phyloP scores from a whole-genome alignment of 2,113 vertebrate genomes.

The Rhagologus leucostigma region DNA sequence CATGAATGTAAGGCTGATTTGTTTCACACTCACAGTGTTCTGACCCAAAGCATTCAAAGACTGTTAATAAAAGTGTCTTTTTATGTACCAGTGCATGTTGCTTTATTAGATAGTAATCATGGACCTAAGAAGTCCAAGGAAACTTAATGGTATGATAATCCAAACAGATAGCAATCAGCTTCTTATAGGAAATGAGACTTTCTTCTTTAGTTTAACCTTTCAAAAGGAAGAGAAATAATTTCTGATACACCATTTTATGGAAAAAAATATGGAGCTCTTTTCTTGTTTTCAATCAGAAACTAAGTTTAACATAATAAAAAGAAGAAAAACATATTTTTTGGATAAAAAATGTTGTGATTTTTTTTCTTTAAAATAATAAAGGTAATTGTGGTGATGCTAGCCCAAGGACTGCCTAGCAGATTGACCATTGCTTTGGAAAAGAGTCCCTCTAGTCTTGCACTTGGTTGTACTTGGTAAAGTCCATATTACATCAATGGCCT shows the following conservation, averaged over 20 bases:
- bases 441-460: background rate
- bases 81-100: background rate
- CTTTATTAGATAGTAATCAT: background rate
- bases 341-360: background rate
- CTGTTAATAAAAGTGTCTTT: background rate
- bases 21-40: background rate
- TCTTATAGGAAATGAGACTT: background rate
- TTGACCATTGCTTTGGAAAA: background rate
- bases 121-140: background rate
- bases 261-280: background rate
- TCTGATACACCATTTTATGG: background rate
- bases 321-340: rapidly evolving
- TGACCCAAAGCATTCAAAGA: background rate
- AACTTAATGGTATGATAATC: background rate
- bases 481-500: background rate
- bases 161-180: background rate
- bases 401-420: background rate
- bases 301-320: background rate
- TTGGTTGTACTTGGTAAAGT: background rate
- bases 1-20: background rate
- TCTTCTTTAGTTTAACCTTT: background rate
- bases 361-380: background rate
- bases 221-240: background rate
- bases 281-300: background rate
- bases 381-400: background rate